Percentiles rank a stretch among this genome's conserved stretches.
Evolutionary conservation across 2,113 vertebrate genomes (phyloP).

Genomic region (Tursiops truncatus): DNA sequence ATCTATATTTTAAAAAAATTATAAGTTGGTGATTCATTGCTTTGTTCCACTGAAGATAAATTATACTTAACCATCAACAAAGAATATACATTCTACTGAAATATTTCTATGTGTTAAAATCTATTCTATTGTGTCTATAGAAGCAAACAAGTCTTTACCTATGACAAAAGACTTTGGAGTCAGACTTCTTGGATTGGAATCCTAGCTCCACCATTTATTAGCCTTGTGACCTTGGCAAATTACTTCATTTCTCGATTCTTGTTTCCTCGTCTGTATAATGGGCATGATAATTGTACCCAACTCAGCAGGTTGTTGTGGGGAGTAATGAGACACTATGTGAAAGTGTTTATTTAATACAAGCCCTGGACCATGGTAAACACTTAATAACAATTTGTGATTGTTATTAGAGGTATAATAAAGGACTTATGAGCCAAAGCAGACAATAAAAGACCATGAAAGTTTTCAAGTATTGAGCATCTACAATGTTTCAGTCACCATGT

Average conservation of each 20-base stretch:
- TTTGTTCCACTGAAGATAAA: not conserved
- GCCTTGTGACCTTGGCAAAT: not conserved
- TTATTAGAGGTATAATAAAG: not conserved
- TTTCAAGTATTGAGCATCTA: not conserved
- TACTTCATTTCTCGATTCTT: not conserved
- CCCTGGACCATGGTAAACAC: not conserved
- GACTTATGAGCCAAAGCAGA: constrained; percentile 7
- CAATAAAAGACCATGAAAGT: not conserved
- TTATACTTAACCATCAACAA: not conserved
- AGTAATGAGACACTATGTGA: not conserved
- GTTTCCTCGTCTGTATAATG: not conserved
- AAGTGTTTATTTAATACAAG: not conserved
- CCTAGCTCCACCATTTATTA: not conserved
- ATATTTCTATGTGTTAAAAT: not conserved
- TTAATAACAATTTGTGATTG: not conserved
- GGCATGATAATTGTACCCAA: not conserved
- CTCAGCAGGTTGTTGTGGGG: not conserved
- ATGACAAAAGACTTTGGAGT: not conserved
- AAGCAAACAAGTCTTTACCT: not conserved
- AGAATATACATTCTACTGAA: not conserved
- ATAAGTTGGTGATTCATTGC: not conserved
- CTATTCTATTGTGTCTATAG: not conserved
- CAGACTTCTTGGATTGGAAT: not conserved
- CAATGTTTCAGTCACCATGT: not conserved
- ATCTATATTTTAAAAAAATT: not conserved